phyloP scores from a whole-genome alignment of 2,797 vertebrate genomes.

The Falco cherrug region DNA sequence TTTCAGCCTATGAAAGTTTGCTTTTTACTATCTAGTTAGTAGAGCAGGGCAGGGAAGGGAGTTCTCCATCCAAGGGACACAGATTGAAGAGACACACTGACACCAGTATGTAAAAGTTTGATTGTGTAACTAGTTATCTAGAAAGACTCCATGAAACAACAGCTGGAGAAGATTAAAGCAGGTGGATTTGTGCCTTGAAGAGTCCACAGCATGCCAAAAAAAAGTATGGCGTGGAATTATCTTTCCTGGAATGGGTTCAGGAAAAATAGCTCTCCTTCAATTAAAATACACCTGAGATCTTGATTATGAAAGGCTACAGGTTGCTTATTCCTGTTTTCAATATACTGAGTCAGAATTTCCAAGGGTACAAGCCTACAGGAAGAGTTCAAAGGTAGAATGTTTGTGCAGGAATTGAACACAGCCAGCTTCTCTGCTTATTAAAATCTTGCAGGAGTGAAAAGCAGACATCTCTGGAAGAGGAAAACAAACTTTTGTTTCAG shows the following conservation, averaged over 20 bases:
- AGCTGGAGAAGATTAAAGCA: conserved; percentile 73
- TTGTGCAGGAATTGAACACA: neutral
- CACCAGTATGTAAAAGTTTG: neutral
- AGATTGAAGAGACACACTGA: neutral
- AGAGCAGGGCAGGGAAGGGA: neutral
- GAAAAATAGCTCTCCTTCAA: conserved; percentile 26
- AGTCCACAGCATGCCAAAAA: neutral
- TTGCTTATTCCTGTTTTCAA: conserved; percentile 28
- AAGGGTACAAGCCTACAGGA: neutral
- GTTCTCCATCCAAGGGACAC: neutral
- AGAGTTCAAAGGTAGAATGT: neutral
- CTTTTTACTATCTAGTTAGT: conserved; percentile 22
- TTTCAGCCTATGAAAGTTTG: conserved; percentile 29
- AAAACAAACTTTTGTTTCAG: neutral
- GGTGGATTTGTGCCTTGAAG: conserved; percentile 67
- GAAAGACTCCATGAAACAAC: conserved; percentile 18
- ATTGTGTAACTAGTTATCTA: conserved; percentile 49
- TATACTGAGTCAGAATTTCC: neutral
- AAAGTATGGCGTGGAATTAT: neutral
- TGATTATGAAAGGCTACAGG: neutral
- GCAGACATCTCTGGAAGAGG: neutral
- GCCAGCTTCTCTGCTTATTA: neutral
- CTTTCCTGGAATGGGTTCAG: conserved; percentile 6
- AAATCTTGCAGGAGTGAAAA: neutral
- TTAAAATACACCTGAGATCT: conserved; percentile 45